These are phyloP conservation scores for Papilio dardanus DNA, from an alignment of 1,140 invertebrate species.

Conservation along the genomic window DNA sequence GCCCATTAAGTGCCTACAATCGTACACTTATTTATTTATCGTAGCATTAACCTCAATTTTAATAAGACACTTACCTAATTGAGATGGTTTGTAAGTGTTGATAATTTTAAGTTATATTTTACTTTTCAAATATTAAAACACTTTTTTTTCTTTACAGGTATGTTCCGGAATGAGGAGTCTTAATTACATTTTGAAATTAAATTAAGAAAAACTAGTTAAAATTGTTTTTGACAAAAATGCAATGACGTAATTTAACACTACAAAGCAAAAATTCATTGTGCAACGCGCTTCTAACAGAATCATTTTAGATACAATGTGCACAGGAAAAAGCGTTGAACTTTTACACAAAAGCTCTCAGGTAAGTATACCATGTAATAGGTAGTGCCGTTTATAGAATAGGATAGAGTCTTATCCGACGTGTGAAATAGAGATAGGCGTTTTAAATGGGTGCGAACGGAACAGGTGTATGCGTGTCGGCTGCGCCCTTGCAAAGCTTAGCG, in stretches of 20 bases:
- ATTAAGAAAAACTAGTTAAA: background rate
- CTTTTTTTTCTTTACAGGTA: constrained; percentile 31
- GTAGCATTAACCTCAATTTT: constrained; percentile 45
- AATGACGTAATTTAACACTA: background rate
- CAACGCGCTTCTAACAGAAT: constrained; percentile 66
- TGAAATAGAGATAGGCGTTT: constrained; percentile 59
- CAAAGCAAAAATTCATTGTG: constrained; percentile 50
- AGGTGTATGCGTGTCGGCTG: constrained; percentile 68
- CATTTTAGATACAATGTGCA: constrained; percentile 74
- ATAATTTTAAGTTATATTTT: background rate
- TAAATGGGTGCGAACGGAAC: constrained; percentile 61
- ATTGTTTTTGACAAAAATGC: background rate
- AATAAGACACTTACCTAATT: constrained; percentile 41
- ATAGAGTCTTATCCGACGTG: constrained; percentile 65
- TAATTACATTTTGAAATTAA: background rate
- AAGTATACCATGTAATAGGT: constrained; percentile 73
- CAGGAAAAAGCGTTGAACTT: constrained; percentile 77
- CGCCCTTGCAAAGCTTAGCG: constrained; percentile 73
- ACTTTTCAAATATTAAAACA: background rate
- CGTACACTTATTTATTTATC: constrained; percentile 47
- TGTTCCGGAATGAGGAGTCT: background rate
- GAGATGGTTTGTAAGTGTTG: constrained; percentile 11
- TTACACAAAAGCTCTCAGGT: constrained; percentile 81
- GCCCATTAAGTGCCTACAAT: constrained; percentile 26
- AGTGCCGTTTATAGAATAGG: constrained; percentile 77